Evolutionary conservation across 1,140 invertebrate species (phyloP).

Genomic region (Capitella teleta): DNA sequence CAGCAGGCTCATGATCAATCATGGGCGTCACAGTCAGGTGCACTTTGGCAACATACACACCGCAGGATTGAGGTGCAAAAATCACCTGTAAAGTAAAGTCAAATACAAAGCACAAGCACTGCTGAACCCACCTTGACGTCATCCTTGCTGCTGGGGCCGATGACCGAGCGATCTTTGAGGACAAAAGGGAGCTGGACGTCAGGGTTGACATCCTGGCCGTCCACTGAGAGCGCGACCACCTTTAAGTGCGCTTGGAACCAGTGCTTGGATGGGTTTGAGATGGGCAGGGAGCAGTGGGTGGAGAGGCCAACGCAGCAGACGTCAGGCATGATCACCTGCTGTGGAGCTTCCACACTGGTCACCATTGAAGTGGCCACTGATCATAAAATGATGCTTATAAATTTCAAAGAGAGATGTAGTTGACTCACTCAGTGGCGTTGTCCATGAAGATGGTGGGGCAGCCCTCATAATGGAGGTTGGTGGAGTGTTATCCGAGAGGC

Average conservation of each 20-base stretch:
- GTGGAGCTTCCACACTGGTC: background rate
- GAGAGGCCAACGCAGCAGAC: conserved; percentile 25
- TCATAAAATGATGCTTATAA: too few species aligned
- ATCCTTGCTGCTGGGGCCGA: conserved; percentile 19
- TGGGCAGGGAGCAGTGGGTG: conserved; percentile 13
- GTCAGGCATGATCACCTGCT: conserved; percentile 7
- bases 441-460: too few species aligned
- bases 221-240: conserved; percentile 14
- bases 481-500: too few species aligned
- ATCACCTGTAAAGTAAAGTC: conserved; percentile 17
- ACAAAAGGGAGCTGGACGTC: conserved; percentile 18
- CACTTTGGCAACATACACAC: conserved; percentile 19
- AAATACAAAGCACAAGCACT: background rate
- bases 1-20: conserved; percentile 5
- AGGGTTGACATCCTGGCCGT: conserved; percentile 10
- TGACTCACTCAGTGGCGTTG: too few species aligned
- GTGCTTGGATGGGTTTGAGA: conserved; percentile 19
- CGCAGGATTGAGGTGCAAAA: conserved; percentile 19
- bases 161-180: conserved; percentile 19
- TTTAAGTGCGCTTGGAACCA: conserved; percentile 19
- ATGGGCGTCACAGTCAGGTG: conserved; percentile 16
- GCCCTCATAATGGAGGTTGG: too few species aligned
- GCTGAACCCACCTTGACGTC: conserved; percentile 17
- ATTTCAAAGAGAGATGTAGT: too few species aligned
- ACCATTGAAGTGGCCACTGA: too few species aligned